Evolutionary conservation across 2,797 vertebrate species (phyloP).

Genomic region (Corythornis leucogaster): DNA sequence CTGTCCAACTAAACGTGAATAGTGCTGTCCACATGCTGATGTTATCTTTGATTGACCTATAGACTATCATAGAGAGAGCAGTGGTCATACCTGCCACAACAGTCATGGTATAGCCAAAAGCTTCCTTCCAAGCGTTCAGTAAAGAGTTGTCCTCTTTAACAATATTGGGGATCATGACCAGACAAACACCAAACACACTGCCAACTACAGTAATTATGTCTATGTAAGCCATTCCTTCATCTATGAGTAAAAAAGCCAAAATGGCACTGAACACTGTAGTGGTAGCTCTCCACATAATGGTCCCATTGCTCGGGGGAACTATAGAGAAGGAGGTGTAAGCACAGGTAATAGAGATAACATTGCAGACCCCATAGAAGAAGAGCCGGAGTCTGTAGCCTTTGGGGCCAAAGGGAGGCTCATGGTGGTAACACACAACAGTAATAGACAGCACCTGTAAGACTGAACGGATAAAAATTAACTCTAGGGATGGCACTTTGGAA

Average conservation of each 20-base stretch:
- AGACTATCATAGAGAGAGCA: constrained; percentile 94
- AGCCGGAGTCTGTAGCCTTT: constrained; percentile 89
- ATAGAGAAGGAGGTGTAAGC: constrained; percentile 94
- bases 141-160: constrained; percentile 86
- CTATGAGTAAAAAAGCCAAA: constrained; percentile 92
- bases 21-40: constrained; percentile 94
- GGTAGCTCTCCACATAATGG: constrained; percentile 93
- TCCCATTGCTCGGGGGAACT: constrained; percentile 89
- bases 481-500: constrained; percentile 92
- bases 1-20: constrained; percentile 97
- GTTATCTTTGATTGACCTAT: constrained; percentile 93
- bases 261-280: constrained; percentile 92
- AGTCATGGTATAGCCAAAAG: constrained; percentile 94
- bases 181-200: constrained; percentile 90
- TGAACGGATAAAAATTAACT: constrained; percentile 93
- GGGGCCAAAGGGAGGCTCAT: constrained; percentile 92
- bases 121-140: constrained; percentile 90
- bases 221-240: constrained; percentile 88
- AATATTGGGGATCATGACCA: constrained; percentile 90
- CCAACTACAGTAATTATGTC: constrained; percentile 87
- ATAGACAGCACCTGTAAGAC: constrained; percentile 89
- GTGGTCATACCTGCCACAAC: constrained; percentile 94
- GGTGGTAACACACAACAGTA: constrained; percentile 86
- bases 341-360: constrained; percentile 95
- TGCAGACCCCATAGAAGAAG: constrained; percentile 91